Base-by-base conservation (phyloP, 2,888 invertebrate genomes). In the Agrilus biguttatus region DNA sequence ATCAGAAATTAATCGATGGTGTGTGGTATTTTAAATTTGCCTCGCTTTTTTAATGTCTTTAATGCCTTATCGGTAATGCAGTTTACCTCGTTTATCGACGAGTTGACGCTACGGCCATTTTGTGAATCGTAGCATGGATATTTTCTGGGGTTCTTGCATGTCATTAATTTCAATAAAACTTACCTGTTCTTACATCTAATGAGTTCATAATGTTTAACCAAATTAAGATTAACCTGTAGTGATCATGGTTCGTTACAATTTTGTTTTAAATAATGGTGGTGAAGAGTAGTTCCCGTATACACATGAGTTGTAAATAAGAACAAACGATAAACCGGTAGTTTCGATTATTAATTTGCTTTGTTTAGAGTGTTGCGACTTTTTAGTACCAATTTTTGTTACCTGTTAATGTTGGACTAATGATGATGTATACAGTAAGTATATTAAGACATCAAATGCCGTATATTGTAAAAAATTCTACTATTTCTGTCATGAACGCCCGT, bases 401-500 rank as follows among this genome's bases (percentile, higher is more conserved):
- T 28, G 28, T 28, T 28, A 28, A 28, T 28, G 10, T 28, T 28
- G 28, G 28, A 46, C 51, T 45, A 51, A 58, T 53, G 55, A 62
- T 59, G 57, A 61, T 62, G 61, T 62, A 62, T 55, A 61, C 61
- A 53, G 61, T 62, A 51, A 61, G 61, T 55, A 28, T 10, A 28
- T 28, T 10, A 10, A 10, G 10, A 8, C 10, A 10, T 4, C 10
- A 10, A 28, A 28, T 10, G 28, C n/a, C 33, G 14, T 10, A 32
- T 19, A 32, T 39, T 21, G 19, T 17, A 13, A 2, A 8, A 14
- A 10, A 8, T 17, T 36, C 36, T 36, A 8, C 14, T 8, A 36
- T 36, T 17, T 14, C 36, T 36, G 36, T 36, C 14, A 36, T 14
- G 14, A 36, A 36, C 14, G 14, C 14, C 12, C 14, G 17, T 36